Percentiles rank a stretch among this genome's conserved stretches.
phyloP scores from a whole-genome alignment of 2,797 vertebrate genomes.

The Sylvilagus floridanus region DNA sequence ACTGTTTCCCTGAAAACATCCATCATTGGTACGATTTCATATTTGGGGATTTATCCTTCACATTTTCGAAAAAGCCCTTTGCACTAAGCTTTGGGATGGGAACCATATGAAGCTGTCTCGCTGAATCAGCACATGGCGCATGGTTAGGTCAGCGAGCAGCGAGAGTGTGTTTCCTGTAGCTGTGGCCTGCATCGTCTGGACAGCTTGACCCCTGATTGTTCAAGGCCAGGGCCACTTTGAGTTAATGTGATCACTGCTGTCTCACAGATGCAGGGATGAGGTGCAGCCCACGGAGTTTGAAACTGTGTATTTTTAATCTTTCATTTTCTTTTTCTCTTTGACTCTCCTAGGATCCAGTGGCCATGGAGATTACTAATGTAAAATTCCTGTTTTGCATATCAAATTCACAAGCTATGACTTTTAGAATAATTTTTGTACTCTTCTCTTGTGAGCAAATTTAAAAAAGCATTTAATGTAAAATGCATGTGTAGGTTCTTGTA shows the following conservation, averaged over 20 bases:
- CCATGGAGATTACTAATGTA: slow-evolving; percentile 71
- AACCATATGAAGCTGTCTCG: slow-evolving; percentile 62
- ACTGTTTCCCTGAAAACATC: slow-evolving; percentile 34
- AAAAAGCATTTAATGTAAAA: slow-evolving; percentile 68
- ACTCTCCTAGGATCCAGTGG: slow-evolving; percentile 68
- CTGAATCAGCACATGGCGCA: slow-evolving; percentile 36
- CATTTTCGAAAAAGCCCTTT: slow-evolving; percentile 50
- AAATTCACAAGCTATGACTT: slow-evolving; percentile 72
- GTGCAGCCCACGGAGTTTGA: slow-evolving; percentile 46
- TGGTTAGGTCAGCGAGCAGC: slow-evolving; percentile 56
- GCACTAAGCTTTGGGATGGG: slow-evolving; percentile 68
- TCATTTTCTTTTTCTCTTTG: slow-evolving; percentile 35
- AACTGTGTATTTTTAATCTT: slow-evolving; percentile 65
- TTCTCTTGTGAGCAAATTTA: slow-evolving; percentile 57
- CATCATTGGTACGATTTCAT: slow-evolving; percentile 69
- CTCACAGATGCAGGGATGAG: slow-evolving; percentile 13
- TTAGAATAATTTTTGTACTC: slow-evolving; percentile 68
- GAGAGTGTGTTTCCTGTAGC: slow-evolving; percentile 51
- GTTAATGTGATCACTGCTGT: slow-evolving; percentile 1
- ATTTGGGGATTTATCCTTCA: slow-evolving; percentile 74
- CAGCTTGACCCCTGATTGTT: slow-evolving; percentile 43
- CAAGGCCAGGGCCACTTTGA: slow-evolving; percentile 44
- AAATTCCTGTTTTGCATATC: slow-evolving; percentile 50
- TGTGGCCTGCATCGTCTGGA: background rate
- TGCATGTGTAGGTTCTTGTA: slow-evolving; percentile 56